Base-by-base conservation (phyloP, 35 echinoderm and acorn worm species). In the Stichopus chloronotus region DNA sequence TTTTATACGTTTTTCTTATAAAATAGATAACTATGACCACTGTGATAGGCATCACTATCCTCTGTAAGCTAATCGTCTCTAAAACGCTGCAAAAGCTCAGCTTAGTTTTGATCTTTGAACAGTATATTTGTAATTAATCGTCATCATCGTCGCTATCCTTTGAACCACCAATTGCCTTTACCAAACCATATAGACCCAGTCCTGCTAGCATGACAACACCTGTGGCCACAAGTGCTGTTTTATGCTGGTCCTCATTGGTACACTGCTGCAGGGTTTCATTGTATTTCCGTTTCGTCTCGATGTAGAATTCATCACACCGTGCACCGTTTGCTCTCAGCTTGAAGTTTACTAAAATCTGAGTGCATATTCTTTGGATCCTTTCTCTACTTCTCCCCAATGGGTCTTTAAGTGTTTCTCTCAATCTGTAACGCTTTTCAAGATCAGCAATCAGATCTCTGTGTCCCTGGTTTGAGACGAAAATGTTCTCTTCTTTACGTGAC, bases 261-360 rank as follows among this genome's bases (percentile, higher is more conserved):
- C 82, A 85, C 57, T 85, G 82, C 13, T 58, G 10, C 5, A 85
- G 82, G 22, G 22, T 85, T n/a, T 85, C 43, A 56, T 58, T 8
- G 21, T 85, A 85, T 23, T 53, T 59, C 6, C 17, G 21, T n/a
- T 85, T 8, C 4, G 22, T 59, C 57, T 85, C 55, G 7, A 0
- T 13, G 8, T 58, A 58, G 7, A 85, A 58, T 85, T 85, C 82
- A 58, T n/a, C 14, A 55, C 14, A 53, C 5, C 55, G 54, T n/a
- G 25, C 55, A 58, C 82, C 81, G 10, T 13, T 85, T 58, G 82
- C 55, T 5, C 8, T 85, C 55, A 5, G 0, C 82, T 58, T 85
- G 69, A 74, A 74, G 2, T 74, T 74, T 21, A 0, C 22, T n/a
- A 74, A 74, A n/a, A 74, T 74, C 19, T 14, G 6, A 2, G 4